Percentiles rank a stretch among this genome's conserved stretches.
These are phyloP conservation scores for Serrognathus titanus DNA, from an alignment of 2,888 invertebrate genomes.

Conservation along the genomic window DNA sequence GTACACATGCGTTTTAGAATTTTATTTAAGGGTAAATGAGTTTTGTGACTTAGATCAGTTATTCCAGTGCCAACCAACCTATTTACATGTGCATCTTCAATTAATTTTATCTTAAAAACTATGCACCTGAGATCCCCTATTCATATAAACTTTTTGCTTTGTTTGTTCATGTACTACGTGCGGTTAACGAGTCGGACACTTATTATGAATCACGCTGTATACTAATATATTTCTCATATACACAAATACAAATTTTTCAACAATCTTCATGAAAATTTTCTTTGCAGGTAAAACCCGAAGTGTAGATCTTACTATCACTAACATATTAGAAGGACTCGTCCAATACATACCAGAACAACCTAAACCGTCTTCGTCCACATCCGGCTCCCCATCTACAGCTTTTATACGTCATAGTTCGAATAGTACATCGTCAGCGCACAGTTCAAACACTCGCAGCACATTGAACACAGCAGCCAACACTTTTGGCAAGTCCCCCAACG, in stretches of 20 bases:
- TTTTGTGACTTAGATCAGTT: too few species aligned
- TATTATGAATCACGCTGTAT: too few species aligned
- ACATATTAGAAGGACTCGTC: conserved; percentile 73
- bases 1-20: too few species aligned
- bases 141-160: too few species aligned
- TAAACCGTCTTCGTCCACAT: conserved; percentile 10
- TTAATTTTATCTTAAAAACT: too few species aligned
- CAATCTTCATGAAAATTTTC: conserved; percentile 7
- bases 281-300: conserved; percentile 66
- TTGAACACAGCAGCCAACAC: conserved; percentile 46
- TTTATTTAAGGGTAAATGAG: too few species aligned
- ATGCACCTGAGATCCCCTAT: too few species aligned
- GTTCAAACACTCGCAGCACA: conserved; percentile 16
- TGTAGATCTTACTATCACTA: conserved; percentile 76
- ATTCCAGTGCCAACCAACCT: too few species aligned
- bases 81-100: too few species aligned
- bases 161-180: too few species aligned
- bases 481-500: conserved; percentile 58
- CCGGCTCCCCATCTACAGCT: conserved; percentile 5
- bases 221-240: too few species aligned
- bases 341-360: conserved; percentile 56
- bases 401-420: conserved; percentile 5
- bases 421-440: conserved; percentile 36
- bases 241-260: conserved; percentile 5
- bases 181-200: too few species aligned